Conservation (phyloP, 2,113 vertebrate genomes). For the Nothoprocta pentlandii region DNA sequence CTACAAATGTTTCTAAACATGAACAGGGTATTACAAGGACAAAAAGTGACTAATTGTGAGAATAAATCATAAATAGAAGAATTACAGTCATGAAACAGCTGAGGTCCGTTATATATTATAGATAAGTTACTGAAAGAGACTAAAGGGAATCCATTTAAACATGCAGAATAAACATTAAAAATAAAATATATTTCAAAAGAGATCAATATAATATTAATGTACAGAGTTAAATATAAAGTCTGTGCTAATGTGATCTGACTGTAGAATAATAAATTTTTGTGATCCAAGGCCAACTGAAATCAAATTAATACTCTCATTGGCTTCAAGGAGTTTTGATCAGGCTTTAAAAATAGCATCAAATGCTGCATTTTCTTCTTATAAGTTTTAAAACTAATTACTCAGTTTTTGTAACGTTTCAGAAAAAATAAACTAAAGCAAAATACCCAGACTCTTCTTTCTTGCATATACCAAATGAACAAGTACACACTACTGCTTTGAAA, state of each 20-base stretch:
- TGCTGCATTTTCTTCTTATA: neutral
- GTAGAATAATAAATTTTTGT: neutral
- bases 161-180: neutral
- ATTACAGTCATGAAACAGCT: conserved; percentile 8
- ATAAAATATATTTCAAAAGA: neutral
- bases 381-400: neutral
- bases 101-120: neutral
- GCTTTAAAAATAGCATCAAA: neutral
- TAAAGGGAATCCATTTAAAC: conserved; percentile 13
- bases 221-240: neutral
- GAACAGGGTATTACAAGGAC: conserved; percentile 27
- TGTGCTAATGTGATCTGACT: neutral
- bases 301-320: neutral
- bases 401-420: neutral
- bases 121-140: neutral
- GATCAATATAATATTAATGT: neutral
- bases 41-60: neutral
- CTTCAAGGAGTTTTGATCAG: neutral
- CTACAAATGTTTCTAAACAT: conserved; percentile 52
- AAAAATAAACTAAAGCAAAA: neutral
- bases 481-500: neutral
- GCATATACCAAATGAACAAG: neutral
- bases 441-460: neutral
- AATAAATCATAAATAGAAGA: conserved; percentile 54
- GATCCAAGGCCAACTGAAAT: neutral